Base-by-base conservation (phyloP, 1,140 invertebrate species). In the Trachymyrmex septentrionalis region DNA sequence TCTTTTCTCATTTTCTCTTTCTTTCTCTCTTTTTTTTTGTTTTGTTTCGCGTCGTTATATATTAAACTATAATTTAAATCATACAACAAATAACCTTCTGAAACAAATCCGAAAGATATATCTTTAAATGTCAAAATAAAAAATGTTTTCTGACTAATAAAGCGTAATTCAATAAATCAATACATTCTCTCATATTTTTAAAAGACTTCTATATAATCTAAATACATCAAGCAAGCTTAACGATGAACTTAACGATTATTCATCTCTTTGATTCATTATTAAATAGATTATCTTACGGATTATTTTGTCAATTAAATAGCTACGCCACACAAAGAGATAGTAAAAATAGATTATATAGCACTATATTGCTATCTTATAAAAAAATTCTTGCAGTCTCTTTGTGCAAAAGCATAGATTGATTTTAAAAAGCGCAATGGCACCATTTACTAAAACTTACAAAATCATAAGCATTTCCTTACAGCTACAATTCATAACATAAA, bases 401-500 rank as follows among this genome's bases (percentile, higher is more conserved):
- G 12, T 48, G 19, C 53, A 48, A 21, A 48, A 44, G 55, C 38
- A n/a, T 55, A 86, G 3, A 66, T 19, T 53, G 44, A 0, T 76
- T 76, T 50, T 63, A 88, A 75, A 75, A 14, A 72, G 48, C 34
- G 3, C 16, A 27, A 44, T 85, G 55, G 63, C 84, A 67, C 48
- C 55, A 75, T 72, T 73, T 85, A 73, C 38, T 59, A 81, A 48
- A 57, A 85, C 67, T 86, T 27, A 24, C 55, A 73, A 88, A 66
- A 72, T 87, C 16, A 75, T 67, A 76, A 85, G 82, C 10, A 82
- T 73, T 64, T 71, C 38, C 44, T 67, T 86, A 87, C 5, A 44
- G 12, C 73, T 87, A 85, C 10, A 3, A 27, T 12, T 61, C 72
- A 73, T 24, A 21, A 59, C 12, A 78, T 53, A 86, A 86, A 44